Evolutionary conservation across 2,797 vertebrate species (phyloP), one percentile per base, ranked within the genome.

Genomic region (Onychomys leucogaster): DNA sequence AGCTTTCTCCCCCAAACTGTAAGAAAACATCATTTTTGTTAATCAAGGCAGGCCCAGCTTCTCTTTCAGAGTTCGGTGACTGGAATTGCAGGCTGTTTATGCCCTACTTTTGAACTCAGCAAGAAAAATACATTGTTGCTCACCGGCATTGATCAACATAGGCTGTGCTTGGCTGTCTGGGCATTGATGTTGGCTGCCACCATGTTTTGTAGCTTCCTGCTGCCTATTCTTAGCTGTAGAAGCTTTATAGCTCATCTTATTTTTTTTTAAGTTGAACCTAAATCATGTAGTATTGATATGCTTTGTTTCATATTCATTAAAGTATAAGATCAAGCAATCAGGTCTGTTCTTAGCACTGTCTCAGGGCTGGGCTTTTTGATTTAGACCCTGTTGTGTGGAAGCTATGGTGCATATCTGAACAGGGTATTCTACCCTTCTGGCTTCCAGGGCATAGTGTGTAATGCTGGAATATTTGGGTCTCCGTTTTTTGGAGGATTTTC

Each of bases 201-300:
- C 77, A 84, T 90, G 75, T 88, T 89, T 84, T 73, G 67, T 61
- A 90, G 61, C 61, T 94, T 63, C 1, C 0, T 81, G 63, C 46
- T 91, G 55, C 82, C 65, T 93, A 96, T 95, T 82, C 73, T 93
- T 92, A 92, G 91, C 32, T 82, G n/a, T 83, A 75, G 86, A 96
- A 90, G 69, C 55, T 82, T n/a, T 86, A n/a, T 9, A 90, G 80
- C 77, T 95, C 88, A 82, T 83, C 25, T 49, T 7, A 71, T 90
- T 92, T 96, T 98, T 98, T 96, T 8, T 96, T 8, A 97, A 98
- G 92, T 97, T 95, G 95, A 41, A 96, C 88, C 71, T 73, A 94
- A 96, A 83, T 93, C 87, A 49, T 93, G 88, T 91, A 96, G 95
- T 94, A 94, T 81, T 97, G 90, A 75, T 78, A 6, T 92, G 94